Conservation (phyloP, 2,888 invertebrate species). For the Agapostemon virescens region DNA sequence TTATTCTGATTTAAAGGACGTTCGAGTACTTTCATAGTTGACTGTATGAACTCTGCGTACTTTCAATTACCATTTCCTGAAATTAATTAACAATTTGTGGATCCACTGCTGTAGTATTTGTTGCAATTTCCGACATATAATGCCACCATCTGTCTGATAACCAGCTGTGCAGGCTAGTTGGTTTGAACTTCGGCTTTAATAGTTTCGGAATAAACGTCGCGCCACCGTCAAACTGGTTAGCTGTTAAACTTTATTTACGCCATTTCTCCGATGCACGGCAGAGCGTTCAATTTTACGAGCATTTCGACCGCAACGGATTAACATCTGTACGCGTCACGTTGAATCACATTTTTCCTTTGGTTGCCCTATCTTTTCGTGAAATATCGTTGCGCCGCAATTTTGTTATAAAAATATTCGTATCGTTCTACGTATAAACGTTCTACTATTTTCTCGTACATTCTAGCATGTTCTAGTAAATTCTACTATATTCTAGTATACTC, state of each 20-base stretch:
- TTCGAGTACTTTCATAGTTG: too few species aligned
- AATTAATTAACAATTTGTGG: conserved; percentile 57
- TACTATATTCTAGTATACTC: too few species aligned
- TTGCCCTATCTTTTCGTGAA: conserved; percentile 18
- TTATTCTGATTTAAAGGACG: too few species aligned
- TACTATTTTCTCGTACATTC: background rate
- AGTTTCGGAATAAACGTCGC: conserved; percentile 68
- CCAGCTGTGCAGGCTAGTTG: conserved; percentile 42
- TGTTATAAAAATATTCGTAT: background rate
- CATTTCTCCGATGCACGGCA: conserved; percentile 51
- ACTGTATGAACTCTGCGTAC: background rate
- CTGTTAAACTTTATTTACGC: conserved; percentile 69
- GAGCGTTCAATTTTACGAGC: conserved; percentile 63
- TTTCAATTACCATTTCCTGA: conserved; percentile 32
- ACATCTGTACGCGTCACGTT: conserved; percentile 35
- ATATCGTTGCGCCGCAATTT: background rate
- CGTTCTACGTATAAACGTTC: too few species aligned
- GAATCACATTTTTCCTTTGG: conserved; percentile 33
- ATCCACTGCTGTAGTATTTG: conserved; percentile 38
- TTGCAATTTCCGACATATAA: conserved; percentile 49
- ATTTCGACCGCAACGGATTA: conserved; percentile 59
- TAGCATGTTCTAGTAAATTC: background rate
- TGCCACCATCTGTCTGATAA: conserved; percentile 54
- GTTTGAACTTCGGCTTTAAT: conserved; percentile 64
- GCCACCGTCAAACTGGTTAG: conserved; percentile 59